phyloP scores from a whole-genome alignment of 2,888 invertebrate genomes.

The Oscheius sp. region DNA sequence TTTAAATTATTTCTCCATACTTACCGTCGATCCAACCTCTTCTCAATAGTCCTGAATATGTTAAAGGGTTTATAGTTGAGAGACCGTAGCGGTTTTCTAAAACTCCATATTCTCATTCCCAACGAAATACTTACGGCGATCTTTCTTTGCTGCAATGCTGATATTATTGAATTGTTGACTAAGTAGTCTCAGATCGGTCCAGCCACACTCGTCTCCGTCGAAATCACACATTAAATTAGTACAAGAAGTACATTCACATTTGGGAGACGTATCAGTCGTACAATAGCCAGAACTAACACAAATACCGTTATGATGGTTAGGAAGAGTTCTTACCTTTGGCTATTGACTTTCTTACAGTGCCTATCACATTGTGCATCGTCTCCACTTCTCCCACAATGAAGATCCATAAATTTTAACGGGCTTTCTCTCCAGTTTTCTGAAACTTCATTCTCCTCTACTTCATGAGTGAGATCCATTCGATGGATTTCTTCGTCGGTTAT shows the following conservation, averaged over 20 bases:
- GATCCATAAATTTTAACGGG: not conserved
- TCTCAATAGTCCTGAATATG: conserved; percentile 51
- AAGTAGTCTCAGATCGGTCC: conserved; percentile 52
- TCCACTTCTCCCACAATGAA: conserved; percentile 14
- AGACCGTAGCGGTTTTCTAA: conserved; percentile 57
- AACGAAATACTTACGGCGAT: conserved; percentile 36
- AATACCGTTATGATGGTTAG: not conserved
- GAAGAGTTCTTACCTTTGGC: not conserved
- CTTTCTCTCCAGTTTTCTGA: not conserved
- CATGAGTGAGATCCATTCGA: not conserved
- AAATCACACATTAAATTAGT: conserved; percentile 35
- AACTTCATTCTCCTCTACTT: conserved; percentile 13
- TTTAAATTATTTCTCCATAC: conserved; percentile 2
- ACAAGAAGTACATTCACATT: conserved; percentile 33
- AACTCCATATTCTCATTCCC: not conserved
- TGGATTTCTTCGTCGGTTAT: not conserved
- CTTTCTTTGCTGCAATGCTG: conserved; percentile 54
- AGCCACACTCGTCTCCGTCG: conserved; percentile 39
- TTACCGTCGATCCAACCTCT: conserved; percentile 26
- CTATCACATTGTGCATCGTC: conserved; percentile 11
- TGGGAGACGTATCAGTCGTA: not conserved
- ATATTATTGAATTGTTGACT: conserved; percentile 56
- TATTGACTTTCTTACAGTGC: conserved; percentile 19
- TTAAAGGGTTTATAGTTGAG: conserved; percentile 44
- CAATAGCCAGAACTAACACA: conserved; percentile 25